Percentiles rank a stretch among this genome's conserved stretches.
These are phyloP conservation scores for Macropis europaea DNA, from an alignment of 2,888 invertebrate genomes.

Conservation along the genomic window DNA sequence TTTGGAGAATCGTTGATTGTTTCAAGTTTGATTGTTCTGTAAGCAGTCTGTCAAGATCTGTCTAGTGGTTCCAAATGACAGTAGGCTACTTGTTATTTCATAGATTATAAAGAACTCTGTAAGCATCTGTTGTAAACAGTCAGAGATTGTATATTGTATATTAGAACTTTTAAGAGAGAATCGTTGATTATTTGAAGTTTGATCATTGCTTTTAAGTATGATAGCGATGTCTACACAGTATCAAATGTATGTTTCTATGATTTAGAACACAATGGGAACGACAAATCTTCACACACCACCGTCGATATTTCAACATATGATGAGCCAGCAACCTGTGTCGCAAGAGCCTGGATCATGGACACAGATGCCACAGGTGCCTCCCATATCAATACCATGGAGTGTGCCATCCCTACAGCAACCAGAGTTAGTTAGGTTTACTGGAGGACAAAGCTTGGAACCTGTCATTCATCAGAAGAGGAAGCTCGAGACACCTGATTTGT, in stretches of 20 bases:
- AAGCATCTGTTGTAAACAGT: no score
- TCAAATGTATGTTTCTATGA: slow-evolving; percentile 15
- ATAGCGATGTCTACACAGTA: background rate
- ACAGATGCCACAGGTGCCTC: slow-evolving; percentile 71
- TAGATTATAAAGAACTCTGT: no score
- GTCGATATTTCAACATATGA: slow-evolving; percentile 77
- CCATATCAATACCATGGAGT: slow-evolving; percentile 75
- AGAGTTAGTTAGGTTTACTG: slow-evolving; percentile 73
- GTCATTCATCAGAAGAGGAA: slow-evolving; percentile 73
- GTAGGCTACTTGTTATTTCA: slow-evolving; percentile 30
- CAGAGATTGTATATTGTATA: no score
- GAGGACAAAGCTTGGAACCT: slow-evolving; percentile 55
- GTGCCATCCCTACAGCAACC: slow-evolving; percentile 69
- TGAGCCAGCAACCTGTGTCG: slow-evolving; percentile 67
- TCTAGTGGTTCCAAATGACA: slow-evolving; percentile 32
- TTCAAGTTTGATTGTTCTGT: background rate
- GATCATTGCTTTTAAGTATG: background rate
- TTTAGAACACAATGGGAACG: slow-evolving; percentile 72
- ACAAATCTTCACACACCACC: slow-evolving; percentile 73
- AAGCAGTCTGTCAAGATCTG: background rate
- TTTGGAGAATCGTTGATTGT: background rate
- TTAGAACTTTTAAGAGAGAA: background rate
- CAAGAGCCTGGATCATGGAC: slow-evolving; percentile 69
- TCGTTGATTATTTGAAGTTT: background rate
- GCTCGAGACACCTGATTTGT: slow-evolving; percentile 64